A percentile compares a stretch with the other conserved stretches of the same genome.
phyloP scores from a whole-genome alignment of 2,113 vertebrate genomes.

The Motacilla tschutschensis region DNA sequence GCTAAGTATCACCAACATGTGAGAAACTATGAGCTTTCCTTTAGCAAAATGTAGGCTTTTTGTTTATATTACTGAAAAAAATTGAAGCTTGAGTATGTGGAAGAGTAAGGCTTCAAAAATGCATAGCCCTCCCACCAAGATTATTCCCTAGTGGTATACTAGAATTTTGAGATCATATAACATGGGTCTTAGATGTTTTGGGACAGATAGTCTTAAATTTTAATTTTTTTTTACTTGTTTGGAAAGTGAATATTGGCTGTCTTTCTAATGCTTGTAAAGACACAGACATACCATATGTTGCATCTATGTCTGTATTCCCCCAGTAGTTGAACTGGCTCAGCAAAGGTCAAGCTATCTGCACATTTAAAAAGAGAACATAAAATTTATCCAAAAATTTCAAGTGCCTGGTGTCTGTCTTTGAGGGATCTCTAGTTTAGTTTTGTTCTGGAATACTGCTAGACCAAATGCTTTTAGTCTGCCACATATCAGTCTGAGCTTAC shows the following conservation, averaged over 20 bases:
- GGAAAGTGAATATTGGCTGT: neutral
- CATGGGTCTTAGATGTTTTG: rapidly evolving
- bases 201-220: neutral
- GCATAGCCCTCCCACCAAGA: neutral
- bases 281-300: neutral
- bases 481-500: neutral
- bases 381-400: neutral
- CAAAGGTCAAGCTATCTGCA: neutral
- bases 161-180: neutral
- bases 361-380: neutral
- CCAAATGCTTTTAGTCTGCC: neutral
- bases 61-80: neutral
- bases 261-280: neutral
- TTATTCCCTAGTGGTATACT: neutral
- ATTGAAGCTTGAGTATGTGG: neutral
- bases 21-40: neutral
- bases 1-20: neutral
- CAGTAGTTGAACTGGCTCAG: neutral
- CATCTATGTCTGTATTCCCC: neutral
- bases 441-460: neutral
- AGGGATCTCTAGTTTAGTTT: neutral
- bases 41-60: neutral
- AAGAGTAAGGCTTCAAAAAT: neutral
- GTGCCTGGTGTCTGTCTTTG: neutral
- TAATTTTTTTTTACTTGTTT: neutral